These are phyloP conservation scores for Echinarachnius parma DNA, from an alignment of 53 echinoderm and acorn worm genomes.

Conservation along the genomic window DNA sequence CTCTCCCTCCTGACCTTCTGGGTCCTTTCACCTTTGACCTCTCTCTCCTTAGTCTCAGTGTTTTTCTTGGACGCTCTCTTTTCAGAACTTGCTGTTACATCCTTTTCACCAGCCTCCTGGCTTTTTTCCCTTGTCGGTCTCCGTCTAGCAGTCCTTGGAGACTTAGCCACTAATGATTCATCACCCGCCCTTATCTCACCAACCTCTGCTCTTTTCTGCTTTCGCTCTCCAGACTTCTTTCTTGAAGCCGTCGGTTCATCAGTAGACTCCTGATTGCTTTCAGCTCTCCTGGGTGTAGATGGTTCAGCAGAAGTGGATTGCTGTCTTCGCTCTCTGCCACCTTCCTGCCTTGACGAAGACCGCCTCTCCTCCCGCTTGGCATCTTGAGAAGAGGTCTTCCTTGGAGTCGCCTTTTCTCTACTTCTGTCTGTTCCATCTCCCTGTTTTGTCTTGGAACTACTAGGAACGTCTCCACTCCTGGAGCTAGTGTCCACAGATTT, in stretches of 20 bases:
- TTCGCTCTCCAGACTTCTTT: too few relatives aligned
- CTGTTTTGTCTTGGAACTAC: too few relatives aligned
- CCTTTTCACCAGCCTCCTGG: background rate
- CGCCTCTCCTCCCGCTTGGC: background rate
- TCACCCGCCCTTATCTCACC: background rate
- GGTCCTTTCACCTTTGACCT: background rate
- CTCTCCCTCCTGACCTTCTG: background rate
- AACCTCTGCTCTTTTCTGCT: background rate
- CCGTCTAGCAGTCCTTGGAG: background rate
- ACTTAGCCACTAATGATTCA: too few relatives aligned
- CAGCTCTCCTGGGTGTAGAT: too few relatives aligned
- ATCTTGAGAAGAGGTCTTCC: constrained; percentile 4
- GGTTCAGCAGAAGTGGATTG: too few relatives aligned
- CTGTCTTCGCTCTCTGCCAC: too few relatives aligned
- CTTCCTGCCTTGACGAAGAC: too few relatives aligned
- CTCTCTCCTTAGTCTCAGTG: background rate
- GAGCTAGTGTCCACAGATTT: constrained; percentile 5
- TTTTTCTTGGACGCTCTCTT: background rate
- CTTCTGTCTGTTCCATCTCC: constrained; percentile 3
- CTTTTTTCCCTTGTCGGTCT: background rate
- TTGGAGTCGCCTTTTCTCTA: constrained; percentile 2
- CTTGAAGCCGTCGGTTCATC: too few relatives aligned
- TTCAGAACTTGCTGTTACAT: too few relatives aligned
- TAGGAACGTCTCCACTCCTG: background rate
- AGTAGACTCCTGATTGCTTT: too few relatives aligned